phyloP scores from a whole-genome alignment of 2,888 invertebrate species.

The Sthenelais limicola region DNA sequence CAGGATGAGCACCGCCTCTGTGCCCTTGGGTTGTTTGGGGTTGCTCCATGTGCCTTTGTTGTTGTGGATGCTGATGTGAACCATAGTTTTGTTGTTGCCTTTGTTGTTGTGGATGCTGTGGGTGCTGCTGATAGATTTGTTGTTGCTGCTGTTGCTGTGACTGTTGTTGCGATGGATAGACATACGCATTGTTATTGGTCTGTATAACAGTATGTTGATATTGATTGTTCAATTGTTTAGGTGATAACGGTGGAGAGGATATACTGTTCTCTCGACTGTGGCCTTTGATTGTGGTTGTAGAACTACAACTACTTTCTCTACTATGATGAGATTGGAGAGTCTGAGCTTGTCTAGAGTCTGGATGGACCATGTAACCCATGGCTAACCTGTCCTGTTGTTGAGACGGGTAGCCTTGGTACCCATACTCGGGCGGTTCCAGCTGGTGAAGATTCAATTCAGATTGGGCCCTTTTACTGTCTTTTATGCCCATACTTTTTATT shows the following conservation, averaged over 20 bases:
- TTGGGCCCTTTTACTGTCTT: constrained; percentile 20
- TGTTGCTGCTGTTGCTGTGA: too few species aligned
- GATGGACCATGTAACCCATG: constrained; percentile 27
- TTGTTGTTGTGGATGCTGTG: background rate
- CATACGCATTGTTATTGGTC: too few species aligned
- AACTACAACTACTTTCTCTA: constrained; percentile 39
- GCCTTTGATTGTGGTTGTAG: constrained; percentile 22
- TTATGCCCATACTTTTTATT: constrained; percentile 27
- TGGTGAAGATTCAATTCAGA: constrained; percentile 24
- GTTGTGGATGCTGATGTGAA: background rate
- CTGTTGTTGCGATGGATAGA: too few species aligned
- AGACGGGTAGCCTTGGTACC: background rate
- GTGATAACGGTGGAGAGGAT: background rate
- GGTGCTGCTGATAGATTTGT: background rate
- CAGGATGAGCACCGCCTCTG: too few species aligned
- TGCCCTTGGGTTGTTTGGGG: too few species aligned
- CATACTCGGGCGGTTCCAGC: background rate
- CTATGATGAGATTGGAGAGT: constrained; percentile 18
- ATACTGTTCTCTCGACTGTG: constrained; percentile 40
- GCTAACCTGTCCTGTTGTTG: background rate
- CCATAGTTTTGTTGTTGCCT: background rate
- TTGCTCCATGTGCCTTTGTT: too few species aligned
- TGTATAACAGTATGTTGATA: too few species aligned
- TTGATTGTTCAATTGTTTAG: constrained; percentile 1
- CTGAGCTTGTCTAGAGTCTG: background rate